Evolutionary conservation across 2,888 invertebrate species (phyloP), one percentile per base, ranked within the genome.

Genomic region (Sphaerolaimus hirsutus): DNA sequence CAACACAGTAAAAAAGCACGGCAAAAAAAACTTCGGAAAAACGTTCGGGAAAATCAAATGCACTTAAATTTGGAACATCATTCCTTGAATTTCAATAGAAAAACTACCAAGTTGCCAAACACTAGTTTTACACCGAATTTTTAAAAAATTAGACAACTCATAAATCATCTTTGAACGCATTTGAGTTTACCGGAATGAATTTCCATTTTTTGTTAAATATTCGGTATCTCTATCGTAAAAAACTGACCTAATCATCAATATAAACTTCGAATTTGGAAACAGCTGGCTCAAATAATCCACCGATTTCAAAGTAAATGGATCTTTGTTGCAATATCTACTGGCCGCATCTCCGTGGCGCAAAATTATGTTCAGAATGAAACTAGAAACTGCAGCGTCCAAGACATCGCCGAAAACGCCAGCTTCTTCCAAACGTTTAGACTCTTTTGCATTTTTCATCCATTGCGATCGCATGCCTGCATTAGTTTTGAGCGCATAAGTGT

Each of bases 271-370:
- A 64, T 87, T 86, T 41, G 97, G 93, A 70, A 97, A 99, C 50
- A 97, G 72, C 64, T 83, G 80, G 52, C 81, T 75, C 58, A 99
- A 78, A 67, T 84, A 93, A 46, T 79, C 77, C 62, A 87, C 87
- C 74, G 87, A 87, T 71, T 91, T 91, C 55, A 97, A 74, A 48
- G 89, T 89, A 55, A 97, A 77, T 45, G 97, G 97, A 70, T 97
- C 97, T 70, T 97, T 97, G 73, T 97, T 97, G 72, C 97, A 97
- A 52, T 93, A 75, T 45, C 89, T 73, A 32, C 53, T 51, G 7
- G 93, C 91, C 26, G 84, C 79, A 60, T 86, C 84, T 40, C 93
- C 93, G 69, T 97, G 91, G 55, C 80, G 78, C 49, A 83, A 86
- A 58, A 91, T 87, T 23, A 67, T 55, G 54, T 56, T n/a, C n/a